Evolutionary conservation across 1,140 invertebrate species (phyloP), one percentile per base, ranked within the genome.

Genomic region (Brachionus angularis): DNA sequence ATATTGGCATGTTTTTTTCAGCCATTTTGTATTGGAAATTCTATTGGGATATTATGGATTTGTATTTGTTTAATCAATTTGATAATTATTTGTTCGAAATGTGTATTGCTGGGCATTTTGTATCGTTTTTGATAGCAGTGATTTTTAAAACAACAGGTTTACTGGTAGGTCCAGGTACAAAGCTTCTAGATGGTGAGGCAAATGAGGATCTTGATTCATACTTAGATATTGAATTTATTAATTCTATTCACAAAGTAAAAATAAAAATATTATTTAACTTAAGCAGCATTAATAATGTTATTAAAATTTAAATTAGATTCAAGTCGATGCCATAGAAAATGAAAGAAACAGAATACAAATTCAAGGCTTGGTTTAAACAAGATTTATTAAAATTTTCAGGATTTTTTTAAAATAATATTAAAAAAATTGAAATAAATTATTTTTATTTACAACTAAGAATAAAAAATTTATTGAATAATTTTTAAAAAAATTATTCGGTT

Each of bases 1-100:
- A 67, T 50, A 21, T 67, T n/a, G 10, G 12, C 16, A 67, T 67
- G 62, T 67, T 67, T 67, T 46, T 67, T 25, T 25, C 42, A 12
- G 62, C 62, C 7, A 42, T 67, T 46, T 10, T 67, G 2, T 46
- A 50, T 34, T 67, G 62, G 62, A 67, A 67, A 46, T 67, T 58
- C 25, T 58, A 58, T 36, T 58, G 53, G 53, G 53, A 58, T 34
- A 36, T 58, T 12, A 58, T 58, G 53, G 53, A 58, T 23, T 18
- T 23, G 8, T 58, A 36, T 31, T 36, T 58, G 21, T 21, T 58
- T 21, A 58, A 58, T 8, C 16, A 21, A 23, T 36, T 58, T 21
- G 53, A 39, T 5, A 10, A 25, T 18, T 12, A 5, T 0, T 12
- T 58, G 21, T 58, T 27, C 7, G 31, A 58, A 4, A 36, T 58